These are phyloP conservation scores for Plusia festucae DNA, from an alignment of 2,888 invertebrate genomes.

Conservation along the genomic window DNA sequence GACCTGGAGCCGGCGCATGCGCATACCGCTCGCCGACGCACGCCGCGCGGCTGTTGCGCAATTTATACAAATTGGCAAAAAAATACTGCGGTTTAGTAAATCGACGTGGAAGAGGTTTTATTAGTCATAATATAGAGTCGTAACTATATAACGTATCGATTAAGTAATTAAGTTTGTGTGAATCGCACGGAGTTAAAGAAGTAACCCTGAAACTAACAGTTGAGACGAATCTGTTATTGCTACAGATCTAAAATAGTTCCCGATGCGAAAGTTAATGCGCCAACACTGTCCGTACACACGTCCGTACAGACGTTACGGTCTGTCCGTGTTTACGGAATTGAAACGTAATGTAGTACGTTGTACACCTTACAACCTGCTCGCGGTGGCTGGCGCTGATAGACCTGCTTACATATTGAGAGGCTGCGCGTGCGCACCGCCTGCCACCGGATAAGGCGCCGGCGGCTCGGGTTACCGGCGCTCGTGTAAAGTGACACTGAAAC, in stretches of 20 bases:
- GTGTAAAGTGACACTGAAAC: background rate
- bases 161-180: background rate
- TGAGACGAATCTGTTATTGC: background rate
- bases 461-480: background rate
- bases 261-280: background rate
- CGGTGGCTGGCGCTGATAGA: background rate
- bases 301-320: too few relatives aligned
- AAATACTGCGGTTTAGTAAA: background rate
- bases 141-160: background rate
- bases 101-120: background rate
- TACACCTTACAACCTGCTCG: background rate
- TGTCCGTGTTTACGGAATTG: background rate
- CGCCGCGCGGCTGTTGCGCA: background rate
- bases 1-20: background rate
- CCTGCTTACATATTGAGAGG: background rate
- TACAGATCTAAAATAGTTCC: background rate
- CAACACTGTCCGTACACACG: too few relatives aligned
- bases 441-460: background rate
- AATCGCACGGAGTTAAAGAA: background rate
- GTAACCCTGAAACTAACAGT: background rate
- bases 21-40: background rate
- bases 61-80: background rate
- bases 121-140: background rate
- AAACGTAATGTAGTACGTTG: background rate
- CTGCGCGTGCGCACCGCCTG: background rate